Evolutionary conservation across 2,113 vertebrate species (phyloP).

Genomic region (Ceuthmochares aereus): DNA sequence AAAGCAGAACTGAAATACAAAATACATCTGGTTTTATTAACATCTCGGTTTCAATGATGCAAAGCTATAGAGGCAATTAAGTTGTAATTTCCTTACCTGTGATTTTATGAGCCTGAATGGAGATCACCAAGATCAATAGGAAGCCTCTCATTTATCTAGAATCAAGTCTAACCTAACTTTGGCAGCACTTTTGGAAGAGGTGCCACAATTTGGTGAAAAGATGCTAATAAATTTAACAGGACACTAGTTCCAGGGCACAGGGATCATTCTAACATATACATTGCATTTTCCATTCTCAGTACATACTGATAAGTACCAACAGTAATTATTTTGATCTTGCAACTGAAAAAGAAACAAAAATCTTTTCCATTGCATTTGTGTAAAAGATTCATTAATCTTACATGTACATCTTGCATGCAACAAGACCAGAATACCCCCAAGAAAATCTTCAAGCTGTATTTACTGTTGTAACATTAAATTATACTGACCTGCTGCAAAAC

Average conservation of each 20-base stretch:
- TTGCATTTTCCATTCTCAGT: background rate
- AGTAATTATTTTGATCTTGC: background rate
- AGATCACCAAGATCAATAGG: background rate
- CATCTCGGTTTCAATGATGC: background rate
- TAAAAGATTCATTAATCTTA: background rate
- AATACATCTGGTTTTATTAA: background rate
- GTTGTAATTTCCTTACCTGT: background rate
- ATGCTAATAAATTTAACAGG: background rate
- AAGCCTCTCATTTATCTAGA: background rate
- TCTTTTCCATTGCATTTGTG: background rate
- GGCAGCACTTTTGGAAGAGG: background rate
- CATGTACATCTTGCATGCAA: background rate
- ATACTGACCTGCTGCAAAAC: constrained; percentile 91
- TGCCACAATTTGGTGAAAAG: background rate
- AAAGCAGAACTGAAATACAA: background rate
- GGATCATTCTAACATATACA: background rate
- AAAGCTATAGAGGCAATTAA: background rate
- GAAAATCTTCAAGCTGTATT: background rate
- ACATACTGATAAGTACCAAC: background rate
- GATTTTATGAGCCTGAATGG: background rate
- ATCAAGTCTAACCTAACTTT: background rate
- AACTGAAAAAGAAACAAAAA: background rate
- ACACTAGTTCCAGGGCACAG: background rate
- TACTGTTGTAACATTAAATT: background rate
- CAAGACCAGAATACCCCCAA: background rate